Evolutionary conservation across 1,140 invertebrate species (phyloP).

Genomic region (Trachelipus rathkii): DNA sequence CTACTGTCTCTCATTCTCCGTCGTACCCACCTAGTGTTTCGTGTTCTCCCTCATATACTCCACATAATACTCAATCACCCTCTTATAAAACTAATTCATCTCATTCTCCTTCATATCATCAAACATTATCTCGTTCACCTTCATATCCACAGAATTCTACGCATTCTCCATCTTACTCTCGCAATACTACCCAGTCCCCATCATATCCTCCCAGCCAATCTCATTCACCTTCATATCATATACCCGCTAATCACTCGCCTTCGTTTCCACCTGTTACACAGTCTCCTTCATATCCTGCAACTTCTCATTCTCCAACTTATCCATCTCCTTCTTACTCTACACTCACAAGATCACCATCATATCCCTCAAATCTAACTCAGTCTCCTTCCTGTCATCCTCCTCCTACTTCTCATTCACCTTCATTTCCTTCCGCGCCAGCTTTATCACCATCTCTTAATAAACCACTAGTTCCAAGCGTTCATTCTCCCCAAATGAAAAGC

Average conservation of each 20-base stretch:
- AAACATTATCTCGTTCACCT: constrained; percentile 24
- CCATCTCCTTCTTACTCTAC: constrained; percentile 16
- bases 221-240: constrained; percentile 21
- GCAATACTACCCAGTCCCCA: constrained; percentile 80
- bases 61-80: constrained; percentile 31
- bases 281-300: constrained; percentile 31
- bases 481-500: constrained; percentile 37
- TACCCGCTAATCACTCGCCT: constrained; percentile 9
- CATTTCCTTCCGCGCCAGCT: constrained; percentile 16
- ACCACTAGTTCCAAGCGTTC: constrained; percentile 30
- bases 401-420: constrained; percentile 13
- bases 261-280: constrained; percentile 10
- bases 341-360: constrained; percentile 8
- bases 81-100: constrained; percentile 31
- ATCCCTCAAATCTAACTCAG: constrained; percentile 19
- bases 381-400: constrained; percentile 26
- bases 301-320: constrained; percentile 22
- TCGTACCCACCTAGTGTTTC: constrained; percentile 17
- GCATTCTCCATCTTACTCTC: constrained; percentile 76
- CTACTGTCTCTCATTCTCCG: constrained; percentile 6
- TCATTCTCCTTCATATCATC: constrained; percentile 29
- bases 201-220: constrained; percentile 60
- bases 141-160: constrained; percentile 30
- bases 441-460: constrained; percentile 36
- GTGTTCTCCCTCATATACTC: constrained; percentile 17